Base-by-base conservation (phyloP, 1,140 invertebrate genomes). In the Trachymyrmex septentrionalis region DNA sequence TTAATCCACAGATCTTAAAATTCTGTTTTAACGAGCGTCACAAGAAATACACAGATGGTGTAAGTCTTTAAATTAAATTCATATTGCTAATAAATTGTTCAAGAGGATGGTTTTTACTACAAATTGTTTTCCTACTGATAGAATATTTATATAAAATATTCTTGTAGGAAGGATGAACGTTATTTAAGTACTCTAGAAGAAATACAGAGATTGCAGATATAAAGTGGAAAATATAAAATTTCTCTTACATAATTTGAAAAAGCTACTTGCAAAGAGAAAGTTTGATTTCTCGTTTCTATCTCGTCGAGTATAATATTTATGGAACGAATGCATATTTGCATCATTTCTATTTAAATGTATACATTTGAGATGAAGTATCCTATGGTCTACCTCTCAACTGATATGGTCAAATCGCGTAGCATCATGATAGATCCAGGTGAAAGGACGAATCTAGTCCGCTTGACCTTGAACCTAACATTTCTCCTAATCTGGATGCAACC, bases 381-480 rank as follows among this genome's bases (percentile, higher is more conserved):
- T 12, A 27, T 16, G 76, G 12, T 66, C 9, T 73, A 64, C 55
- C 57, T 44, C 30, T 57, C 48, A 34, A 48, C 48, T 53, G 50
- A 85, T 86, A 57, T 87, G 55, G 48, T 85, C 16, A 34, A 61
- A 72, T 71, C 76, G 61, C 75, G 75, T 82, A 48, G 61, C 59
- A 64, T 53, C 63, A n/a, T 14, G 48, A 87, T 66, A 64, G 57
- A 85, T 87, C 61, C 64, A 69, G 63, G 21, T 66, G 50, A 67
- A 55, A 63, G 67, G 77, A 50, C 57, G 72, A 44, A 77, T 34
- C 63, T 27, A 61, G 21, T 71, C 55, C 34, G 50, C 71, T 57
- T 75, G 86, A 90, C 90, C 90, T 77, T 67, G 84, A 90, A 86
- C 82, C 71, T 57, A 27, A 53, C 21, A 48, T 59, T 50, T 14